phyloP scores from a whole-genome alignment of 2,888 invertebrate genomes.

The Hoplodrina blanda region DNA sequence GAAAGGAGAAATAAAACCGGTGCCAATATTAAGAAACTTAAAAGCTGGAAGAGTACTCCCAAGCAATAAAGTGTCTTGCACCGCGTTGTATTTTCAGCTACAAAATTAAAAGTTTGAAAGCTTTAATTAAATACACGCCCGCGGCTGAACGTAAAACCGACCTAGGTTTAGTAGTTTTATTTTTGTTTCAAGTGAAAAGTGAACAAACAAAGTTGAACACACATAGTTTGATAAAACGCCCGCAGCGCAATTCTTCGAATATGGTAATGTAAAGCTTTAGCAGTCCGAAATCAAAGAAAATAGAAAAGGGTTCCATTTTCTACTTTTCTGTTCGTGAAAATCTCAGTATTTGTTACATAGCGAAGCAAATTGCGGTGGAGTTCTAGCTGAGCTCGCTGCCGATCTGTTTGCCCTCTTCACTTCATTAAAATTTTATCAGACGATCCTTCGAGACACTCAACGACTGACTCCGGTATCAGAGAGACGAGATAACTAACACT shows the following conservation, averaged over 20 bases:
- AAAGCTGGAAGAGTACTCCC: background rate
- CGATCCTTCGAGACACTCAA: constrained; percentile 12
- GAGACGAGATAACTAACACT: constrained; percentile 25
- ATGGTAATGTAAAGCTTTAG: constrained; percentile 3
- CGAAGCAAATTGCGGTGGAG: constrained; percentile 27
- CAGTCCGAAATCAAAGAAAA: constrained; percentile 12
- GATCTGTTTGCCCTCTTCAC: constrained; percentile 43
- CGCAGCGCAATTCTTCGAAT: background rate
- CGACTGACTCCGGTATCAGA: constrained; percentile 8
- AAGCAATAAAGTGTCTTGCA: background rate
- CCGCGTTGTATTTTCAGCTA: background rate
- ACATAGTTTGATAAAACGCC: background rate
- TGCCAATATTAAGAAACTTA: constrained; percentile 2
- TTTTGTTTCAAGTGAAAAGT: background rate
- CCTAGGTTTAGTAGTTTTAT: background rate
- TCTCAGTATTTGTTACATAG: constrained; percentile 15
- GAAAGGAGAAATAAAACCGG: background rate
- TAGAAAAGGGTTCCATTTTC: constrained; percentile 3
- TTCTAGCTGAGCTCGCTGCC: constrained; percentile 23
- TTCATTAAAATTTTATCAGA: constrained; percentile 48
- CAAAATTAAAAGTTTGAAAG: background rate
- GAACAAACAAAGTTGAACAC: background rate
- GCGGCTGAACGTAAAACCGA: background rate
- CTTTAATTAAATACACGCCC: background rate
- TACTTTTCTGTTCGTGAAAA: constrained; percentile 7